phyloP scores from a whole-genome alignment of 2,113 vertebrate species.

The Plotosus lineatus region DNA sequence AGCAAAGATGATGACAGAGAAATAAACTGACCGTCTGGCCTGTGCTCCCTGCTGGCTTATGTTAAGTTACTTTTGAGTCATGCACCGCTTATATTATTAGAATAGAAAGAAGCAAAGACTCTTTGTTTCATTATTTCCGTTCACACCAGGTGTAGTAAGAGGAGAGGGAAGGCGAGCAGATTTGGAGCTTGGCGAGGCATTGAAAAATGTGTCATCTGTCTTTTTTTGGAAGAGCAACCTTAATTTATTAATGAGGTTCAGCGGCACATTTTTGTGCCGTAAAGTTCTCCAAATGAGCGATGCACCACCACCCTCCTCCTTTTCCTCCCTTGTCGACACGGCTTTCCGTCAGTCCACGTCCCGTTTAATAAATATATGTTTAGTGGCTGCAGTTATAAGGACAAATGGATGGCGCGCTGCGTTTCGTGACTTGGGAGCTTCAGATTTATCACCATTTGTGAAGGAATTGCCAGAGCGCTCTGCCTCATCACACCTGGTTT shows the following conservation, averaged over 20 bases:
- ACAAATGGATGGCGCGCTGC: slow-evolving; percentile 31
- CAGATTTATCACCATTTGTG: slow-evolving; percentile 44
- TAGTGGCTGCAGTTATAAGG: slow-evolving; percentile 39
- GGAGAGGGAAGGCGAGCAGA: slow-evolving; percentile 21
- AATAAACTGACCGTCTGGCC: slow-evolving; percentile 11
- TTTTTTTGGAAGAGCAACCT: slow-evolving; percentile 51
- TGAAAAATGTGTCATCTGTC: slow-evolving; percentile 45
- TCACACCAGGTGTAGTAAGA: slow-evolving; percentile 39
- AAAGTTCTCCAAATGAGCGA: slow-evolving; percentile 43
- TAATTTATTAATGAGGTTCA: slow-evolving; percentile 50
- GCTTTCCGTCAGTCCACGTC: background rate
- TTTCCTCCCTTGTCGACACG: background rate
- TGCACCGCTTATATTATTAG: background rate
- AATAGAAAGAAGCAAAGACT: background rate
- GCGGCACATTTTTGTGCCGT: slow-evolving; percentile 40
- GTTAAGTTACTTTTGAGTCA: background rate
- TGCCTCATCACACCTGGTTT: slow-evolving; percentile 11
- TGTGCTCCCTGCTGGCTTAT: background rate
- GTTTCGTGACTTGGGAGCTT: slow-evolving; percentile 20
- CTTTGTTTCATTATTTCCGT: slow-evolving; percentile 17
- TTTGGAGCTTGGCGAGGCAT: slow-evolving; percentile 28
- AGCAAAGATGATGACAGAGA: slow-evolving; percentile 16
- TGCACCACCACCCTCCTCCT: background rate
- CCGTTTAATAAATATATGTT: slow-evolving; percentile 42
- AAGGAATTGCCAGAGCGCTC: slow-evolving; percentile 3